Evolutionary conservation across 2,888 invertebrate genomes (phyloP).

Genomic region (Pecten maximus): DNA sequence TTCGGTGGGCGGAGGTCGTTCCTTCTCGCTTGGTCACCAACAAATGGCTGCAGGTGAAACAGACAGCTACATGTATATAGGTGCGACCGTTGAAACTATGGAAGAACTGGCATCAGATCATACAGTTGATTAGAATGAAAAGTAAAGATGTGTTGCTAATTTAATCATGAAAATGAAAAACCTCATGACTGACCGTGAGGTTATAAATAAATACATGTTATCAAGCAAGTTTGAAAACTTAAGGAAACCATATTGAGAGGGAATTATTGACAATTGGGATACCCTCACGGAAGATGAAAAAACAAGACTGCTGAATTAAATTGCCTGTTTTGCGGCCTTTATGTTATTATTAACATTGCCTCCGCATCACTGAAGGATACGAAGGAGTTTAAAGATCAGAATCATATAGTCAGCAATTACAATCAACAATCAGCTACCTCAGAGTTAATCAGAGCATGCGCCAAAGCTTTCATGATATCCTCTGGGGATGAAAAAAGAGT

Average conservation of each 20-base stretch:
- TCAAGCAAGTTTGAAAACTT: background rate
- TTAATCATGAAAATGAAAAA: constrained; percentile 26
- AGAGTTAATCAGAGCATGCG: constrained; percentile 26
- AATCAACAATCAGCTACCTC: constrained; percentile 39
- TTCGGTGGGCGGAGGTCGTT: background rate
- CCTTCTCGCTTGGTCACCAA: constrained; percentile 1
- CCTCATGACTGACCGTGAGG: constrained; percentile 35
- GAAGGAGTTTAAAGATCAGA: background rate
- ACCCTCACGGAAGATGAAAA: background rate
- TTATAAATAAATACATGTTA: constrained; percentile 34
- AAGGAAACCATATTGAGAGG: constrained; percentile 26
- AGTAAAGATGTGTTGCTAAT: background rate
- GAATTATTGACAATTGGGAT: constrained; percentile 35
- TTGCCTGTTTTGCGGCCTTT: constrained; percentile 15
- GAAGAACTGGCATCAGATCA: constrained; percentile 26
- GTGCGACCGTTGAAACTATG: background rate
- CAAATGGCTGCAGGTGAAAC: background rate
- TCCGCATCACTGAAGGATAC: constrained; percentile 23
- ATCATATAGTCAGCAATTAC: background rate
- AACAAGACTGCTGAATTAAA: constrained; percentile 12
- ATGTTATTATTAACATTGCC: constrained; percentile 23
- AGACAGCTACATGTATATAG: constrained; percentile 1
- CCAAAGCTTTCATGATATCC: constrained; percentile 31
- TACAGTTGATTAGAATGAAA: background rate
- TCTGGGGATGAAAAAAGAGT: constrained; percentile 39